These are phyloP conservation scores for Caenorhabditis latens DNA, from an alignment of 1,140 invertebrate species.

Conservation along the genomic window DNA sequence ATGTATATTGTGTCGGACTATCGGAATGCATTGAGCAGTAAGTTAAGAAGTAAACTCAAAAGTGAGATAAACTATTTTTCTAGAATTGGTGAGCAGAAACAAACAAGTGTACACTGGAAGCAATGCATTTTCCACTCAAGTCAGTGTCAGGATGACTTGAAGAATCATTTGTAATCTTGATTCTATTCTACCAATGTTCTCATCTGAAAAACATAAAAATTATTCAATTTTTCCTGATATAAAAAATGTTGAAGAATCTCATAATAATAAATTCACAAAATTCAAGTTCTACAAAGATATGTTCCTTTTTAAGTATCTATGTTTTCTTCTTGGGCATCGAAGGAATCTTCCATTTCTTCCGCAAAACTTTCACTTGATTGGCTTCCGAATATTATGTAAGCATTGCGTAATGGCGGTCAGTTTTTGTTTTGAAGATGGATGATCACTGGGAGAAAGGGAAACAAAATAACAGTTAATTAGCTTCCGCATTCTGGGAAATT, in stretches of 20 bases:
- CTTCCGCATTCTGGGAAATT: slow-evolving; percentile 5
- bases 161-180: neutral
- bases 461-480: neutral
- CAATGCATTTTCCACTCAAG: neutral
- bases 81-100: neutral
- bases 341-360: too few relatives aligned
- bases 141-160: slow-evolving; percentile 19
- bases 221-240: too few relatives aligned
- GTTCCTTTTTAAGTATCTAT: too few relatives aligned
- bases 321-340: too few relatives aligned
- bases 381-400: neutral
- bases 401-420: neutral
- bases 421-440: neutral
- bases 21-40: slow-evolving; percentile 22
- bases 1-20: slow-evolving; percentile 27
- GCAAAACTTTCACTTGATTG: neutral
- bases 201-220: too few relatives aligned
- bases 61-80: neutral
- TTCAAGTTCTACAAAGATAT: too few relatives aligned
- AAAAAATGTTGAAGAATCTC: too few relatives aligned
- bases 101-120: slow-evolving; percentile 18
- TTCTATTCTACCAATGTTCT: too few relatives aligned
- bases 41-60: neutral
- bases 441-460: neutral
- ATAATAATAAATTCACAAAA: too few relatives aligned